Conservation (phyloP, 2,888 invertebrate species). For the Protophormia terraenovae region DNA sequence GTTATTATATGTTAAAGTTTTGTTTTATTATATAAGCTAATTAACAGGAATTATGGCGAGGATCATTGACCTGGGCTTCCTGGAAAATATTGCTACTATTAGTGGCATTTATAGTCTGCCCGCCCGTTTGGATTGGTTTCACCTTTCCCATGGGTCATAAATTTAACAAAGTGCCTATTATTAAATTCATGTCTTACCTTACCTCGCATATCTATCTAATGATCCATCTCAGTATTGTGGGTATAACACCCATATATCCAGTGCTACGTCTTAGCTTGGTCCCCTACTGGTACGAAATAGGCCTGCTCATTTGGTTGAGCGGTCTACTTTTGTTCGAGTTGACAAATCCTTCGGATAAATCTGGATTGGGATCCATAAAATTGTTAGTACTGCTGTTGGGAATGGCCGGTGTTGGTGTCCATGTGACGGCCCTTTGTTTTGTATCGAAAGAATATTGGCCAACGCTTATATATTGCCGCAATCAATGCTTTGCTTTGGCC, state of each 20-base stretch:
- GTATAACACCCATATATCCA: constrained; percentile 93
- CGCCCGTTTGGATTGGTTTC: constrained; percentile 97
- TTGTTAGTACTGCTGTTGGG: constrained; percentile 92
- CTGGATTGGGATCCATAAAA: constrained; percentile 97
- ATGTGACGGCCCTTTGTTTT: constrained; percentile 90
- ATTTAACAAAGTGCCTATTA: constrained; percentile 98
- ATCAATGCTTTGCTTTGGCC: constrained; percentile 97
- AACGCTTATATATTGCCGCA: constrained; percentile 95
- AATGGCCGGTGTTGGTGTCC: constrained; percentile 94
- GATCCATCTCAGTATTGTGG: constrained; percentile 94
- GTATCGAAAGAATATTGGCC: constrained; percentile 88
- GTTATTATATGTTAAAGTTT: not conserved
- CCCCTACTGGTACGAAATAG: constrained; percentile 98
- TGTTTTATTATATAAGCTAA: not conserved
- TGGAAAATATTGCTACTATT: constrained; percentile 97
- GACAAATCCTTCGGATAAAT: constrained; percentile 98
- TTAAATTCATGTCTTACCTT: constrained; percentile 99
- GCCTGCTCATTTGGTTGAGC: constrained; percentile 95
- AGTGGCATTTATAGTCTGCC: constrained; percentile 95
- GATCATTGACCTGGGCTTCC: constrained; percentile 97
- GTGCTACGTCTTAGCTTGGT: constrained; percentile 89
- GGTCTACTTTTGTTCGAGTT: constrained; percentile 97
- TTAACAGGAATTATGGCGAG: constrained; percentile 97
- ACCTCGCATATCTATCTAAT: constrained; percentile 99
- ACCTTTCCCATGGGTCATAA: constrained; percentile 97